phyloP scores from a whole-genome alignment of 1,140 invertebrate species.

The Pogonomyrmex barbatus region DNA sequence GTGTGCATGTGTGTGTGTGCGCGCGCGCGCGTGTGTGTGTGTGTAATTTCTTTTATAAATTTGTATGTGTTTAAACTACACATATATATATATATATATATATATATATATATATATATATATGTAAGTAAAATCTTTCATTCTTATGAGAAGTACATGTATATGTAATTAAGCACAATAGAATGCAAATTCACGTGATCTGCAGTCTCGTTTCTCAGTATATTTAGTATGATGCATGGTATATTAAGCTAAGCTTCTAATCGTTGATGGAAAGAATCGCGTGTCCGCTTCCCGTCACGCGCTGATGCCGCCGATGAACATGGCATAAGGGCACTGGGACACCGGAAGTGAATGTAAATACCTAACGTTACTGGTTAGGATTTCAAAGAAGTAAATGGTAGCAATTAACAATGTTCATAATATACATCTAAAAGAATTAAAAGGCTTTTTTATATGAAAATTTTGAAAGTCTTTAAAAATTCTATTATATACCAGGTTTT shows the following conservation, averaged over 20 bases:
- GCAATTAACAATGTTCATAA: background rate
- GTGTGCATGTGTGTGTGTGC: too few relatives aligned
- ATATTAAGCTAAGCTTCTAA: conserved; percentile 65
- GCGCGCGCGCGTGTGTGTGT: too few relatives aligned
- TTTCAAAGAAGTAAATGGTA: conserved; percentile 33
- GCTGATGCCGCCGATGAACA: conserved; percentile 68
- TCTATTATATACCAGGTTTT: background rate
- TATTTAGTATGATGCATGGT: conserved; percentile 10
- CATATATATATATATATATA: too few relatives aligned
- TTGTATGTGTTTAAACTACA: too few relatives aligned
- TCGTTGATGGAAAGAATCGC: conserved; percentile 78
- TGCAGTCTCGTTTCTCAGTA: conserved; percentile 20
- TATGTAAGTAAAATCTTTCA: background rate
- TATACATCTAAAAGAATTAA: background rate
- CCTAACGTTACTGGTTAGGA: conserved; percentile 22
- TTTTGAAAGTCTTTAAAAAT: background rate
- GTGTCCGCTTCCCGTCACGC: conserved; percentile 82
- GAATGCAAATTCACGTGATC: background rate
- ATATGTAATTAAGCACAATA: background rate
- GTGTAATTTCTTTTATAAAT: too few relatives aligned
- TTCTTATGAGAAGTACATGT: background rate
- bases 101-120: too few relatives aligned
- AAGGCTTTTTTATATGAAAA: background rate
- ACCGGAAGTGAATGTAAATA: conserved; percentile 63
- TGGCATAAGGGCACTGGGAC: conserved; percentile 68